Conservation (phyloP, 2,113 vertebrate species). For the Rhabdornis inornatus region DNA sequence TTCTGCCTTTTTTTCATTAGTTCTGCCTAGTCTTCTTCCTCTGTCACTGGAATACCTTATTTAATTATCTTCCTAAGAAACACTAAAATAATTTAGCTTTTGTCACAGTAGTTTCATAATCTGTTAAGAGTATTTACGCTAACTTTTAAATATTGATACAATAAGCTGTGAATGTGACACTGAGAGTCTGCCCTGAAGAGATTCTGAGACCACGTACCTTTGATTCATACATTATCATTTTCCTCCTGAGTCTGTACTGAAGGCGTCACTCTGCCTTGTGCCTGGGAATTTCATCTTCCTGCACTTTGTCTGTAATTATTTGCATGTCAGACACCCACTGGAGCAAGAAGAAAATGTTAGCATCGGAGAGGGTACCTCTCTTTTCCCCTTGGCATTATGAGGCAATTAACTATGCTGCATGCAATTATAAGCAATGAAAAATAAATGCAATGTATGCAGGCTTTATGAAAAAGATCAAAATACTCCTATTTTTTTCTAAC, state of each 20-base stretch:
- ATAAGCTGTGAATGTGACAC: background rate
- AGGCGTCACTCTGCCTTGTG: background rate
- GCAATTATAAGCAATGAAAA: slow-evolving; percentile 16
- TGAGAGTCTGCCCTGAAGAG: background rate
- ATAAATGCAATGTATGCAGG: background rate
- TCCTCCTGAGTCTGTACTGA: background rate
- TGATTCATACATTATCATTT: background rate
- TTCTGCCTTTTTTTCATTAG: background rate
- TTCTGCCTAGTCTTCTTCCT: background rate
- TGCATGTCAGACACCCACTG: background rate
- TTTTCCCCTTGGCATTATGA: slow-evolving; percentile 17
- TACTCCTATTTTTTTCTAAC: background rate
- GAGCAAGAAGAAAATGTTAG: slow-evolving; percentile 2
- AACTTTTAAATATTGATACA: background rate
- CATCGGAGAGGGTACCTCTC: background rate
- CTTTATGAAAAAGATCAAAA: background rate
- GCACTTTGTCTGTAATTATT: slow-evolving; percentile 11
- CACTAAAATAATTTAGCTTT: background rate
- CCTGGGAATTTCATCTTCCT: slow-evolving; percentile 16
- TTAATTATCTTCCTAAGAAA: background rate
- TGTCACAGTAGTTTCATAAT: background rate
- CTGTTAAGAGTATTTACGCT: background rate
- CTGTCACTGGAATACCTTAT: background rate
- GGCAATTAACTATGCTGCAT: slow-evolving; percentile 5
- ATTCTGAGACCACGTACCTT: background rate